Percentiles rank a stretch among this genome's conserved stretches.
phyloP scores from a whole-genome alignment of 2,888 invertebrate genomes.

The Scaptodrosophila latifasciaeformis region DNA sequence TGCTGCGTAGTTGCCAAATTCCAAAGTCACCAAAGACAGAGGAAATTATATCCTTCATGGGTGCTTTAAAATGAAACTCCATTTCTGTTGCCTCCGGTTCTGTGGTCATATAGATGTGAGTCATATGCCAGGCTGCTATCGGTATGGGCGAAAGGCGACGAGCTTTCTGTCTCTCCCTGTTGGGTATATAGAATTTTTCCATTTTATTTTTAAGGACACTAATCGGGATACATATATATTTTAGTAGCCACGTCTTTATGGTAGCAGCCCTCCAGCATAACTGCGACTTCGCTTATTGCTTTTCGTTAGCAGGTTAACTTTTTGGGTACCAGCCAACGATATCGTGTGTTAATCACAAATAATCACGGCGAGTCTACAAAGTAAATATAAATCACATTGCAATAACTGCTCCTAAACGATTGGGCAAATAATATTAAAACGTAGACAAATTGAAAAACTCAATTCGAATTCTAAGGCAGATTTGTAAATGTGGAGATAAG shows the following conservation, averaged over 20 bases:
- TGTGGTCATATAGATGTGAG: constrained; percentile 74
- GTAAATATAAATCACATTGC: constrained; percentile 25
- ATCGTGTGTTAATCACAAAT: constrained; percentile 53
- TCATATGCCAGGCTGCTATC: constrained; percentile 76
- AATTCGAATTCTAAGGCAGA: no score
- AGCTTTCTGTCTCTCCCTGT: constrained; percentile 19
- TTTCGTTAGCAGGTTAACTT: constrained; percentile 33
- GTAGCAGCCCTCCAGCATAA: constrained; percentile 43
- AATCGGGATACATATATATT: constrained; percentile 21
- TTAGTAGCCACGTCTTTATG: constrained; percentile 40
- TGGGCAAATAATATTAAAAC: constrained; percentile 32
- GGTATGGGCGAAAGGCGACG: constrained; percentile 33
- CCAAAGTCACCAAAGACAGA: constrained; percentile 74
- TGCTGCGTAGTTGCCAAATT: constrained; percentile 74
- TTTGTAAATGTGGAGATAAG: no score
- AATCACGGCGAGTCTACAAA: constrained; percentile 17
- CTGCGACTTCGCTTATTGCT: constrained; percentile 46
- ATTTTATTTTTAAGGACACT: constrained; percentile 13
- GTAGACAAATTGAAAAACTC: no score
- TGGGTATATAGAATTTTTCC: constrained; percentile 7
- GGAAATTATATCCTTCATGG: constrained; percentile 52
- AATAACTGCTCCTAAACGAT: constrained; percentile 34
- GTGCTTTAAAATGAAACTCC: no score
- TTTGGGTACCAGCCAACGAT: constrained; percentile 45
- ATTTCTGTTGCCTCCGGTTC: constrained; percentile 74